Conservation (phyloP, 2,888 invertebrate species). For the Eilema sororculum region DNA sequence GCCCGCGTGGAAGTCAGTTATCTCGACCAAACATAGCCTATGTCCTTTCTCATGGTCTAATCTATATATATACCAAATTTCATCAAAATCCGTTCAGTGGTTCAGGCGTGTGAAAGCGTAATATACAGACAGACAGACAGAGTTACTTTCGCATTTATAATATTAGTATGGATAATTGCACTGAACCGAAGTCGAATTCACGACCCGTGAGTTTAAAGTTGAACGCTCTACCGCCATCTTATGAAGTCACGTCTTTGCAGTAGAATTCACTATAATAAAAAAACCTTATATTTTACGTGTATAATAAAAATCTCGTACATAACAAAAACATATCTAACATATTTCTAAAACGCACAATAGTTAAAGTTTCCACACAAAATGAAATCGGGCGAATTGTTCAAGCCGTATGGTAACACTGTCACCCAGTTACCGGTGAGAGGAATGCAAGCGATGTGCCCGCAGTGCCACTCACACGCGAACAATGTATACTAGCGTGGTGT, state of each 20-base stretch:
- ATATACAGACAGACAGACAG: too few species aligned
- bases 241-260: too few species aligned
- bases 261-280: neutral
- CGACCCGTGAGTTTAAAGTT: neutral
- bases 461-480: constrained; percentile 70
- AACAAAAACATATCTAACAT: neutral
- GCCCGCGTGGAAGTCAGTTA: too few species aligned
- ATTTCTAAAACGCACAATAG: neutral
- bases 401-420: constrained; percentile 28
- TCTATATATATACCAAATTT: too few species aligned
- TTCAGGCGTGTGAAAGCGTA: too few species aligned
- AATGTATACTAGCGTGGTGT: constrained; percentile 46
- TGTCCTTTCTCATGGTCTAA: too few species aligned
- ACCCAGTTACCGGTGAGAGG: constrained; percentile 66
- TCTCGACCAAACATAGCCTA: too few species aligned
- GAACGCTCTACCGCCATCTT: neutral
- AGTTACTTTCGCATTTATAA: too few species aligned
- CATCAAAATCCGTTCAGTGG: too few species aligned
- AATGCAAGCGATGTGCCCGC: constrained; percentile 69
- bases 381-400: constrained; percentile 11
- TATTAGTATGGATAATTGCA: too few species aligned
- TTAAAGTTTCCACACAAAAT: neutral
- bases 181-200: too few species aligned
- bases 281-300: neutral
- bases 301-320: neutral